Conservation (phyloP, 2,113 vertebrate species). For the Lepisosteus osseus region DNA sequence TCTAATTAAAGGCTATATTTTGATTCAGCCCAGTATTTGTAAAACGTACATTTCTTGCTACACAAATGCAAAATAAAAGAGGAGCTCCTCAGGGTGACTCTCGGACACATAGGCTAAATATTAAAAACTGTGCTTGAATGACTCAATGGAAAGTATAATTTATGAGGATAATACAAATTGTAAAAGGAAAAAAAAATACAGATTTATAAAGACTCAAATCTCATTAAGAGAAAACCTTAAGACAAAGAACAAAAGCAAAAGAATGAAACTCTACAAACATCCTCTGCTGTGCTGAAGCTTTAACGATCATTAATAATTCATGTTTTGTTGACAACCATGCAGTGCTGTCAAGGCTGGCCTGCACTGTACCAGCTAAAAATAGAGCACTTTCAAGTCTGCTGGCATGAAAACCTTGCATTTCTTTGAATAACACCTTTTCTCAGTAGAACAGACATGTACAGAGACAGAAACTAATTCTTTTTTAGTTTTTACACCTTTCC, state of each 20-base stretch:
- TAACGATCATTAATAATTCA: slow-evolving; percentile 1
- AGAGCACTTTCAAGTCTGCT: neutral
- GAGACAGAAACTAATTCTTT: too few species aligned
- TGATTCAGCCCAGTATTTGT: too few species aligned
- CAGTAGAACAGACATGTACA: too few species aligned
- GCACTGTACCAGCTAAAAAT: neutral
- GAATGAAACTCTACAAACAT: neutral
- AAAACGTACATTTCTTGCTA: too few species aligned
- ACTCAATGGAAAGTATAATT: neutral
- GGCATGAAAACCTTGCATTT: too few species aligned
- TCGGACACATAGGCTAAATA: neutral
- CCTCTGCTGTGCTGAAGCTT: neutral
- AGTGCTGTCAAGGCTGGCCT: neutral
- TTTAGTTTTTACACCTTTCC: too few species aligned
- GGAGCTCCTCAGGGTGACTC: too few species aligned
- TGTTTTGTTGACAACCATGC: slow-evolving; percentile 6
- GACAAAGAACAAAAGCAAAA: neutral
- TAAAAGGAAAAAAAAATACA: neutral
- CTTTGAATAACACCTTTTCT: too few species aligned
- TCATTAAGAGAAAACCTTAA: neutral
- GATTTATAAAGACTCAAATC: neutral
- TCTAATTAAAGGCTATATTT: too few species aligned
- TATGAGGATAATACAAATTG: neutral
- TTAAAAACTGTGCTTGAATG: neutral
- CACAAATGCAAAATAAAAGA: too few species aligned